Conservation (phyloP, 2,113 vertebrate species). For the Pelusios castaneus region DNA sequence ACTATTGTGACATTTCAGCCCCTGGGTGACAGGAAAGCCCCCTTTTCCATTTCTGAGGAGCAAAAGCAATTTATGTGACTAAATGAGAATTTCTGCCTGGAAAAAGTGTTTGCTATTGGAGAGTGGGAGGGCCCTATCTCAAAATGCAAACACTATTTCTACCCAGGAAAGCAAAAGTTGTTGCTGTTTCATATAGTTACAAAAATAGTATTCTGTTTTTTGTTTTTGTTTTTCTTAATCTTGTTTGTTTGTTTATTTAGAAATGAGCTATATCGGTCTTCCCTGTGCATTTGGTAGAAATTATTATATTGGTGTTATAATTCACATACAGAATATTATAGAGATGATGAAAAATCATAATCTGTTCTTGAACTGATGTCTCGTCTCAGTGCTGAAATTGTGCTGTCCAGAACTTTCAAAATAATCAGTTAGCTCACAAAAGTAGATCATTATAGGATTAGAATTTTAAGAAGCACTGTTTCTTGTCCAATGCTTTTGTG, state of each 20-base stretch:
- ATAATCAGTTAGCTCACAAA: not conserved
- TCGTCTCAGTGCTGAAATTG: not conserved
- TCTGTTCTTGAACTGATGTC: not conserved
- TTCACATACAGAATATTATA: not conserved
- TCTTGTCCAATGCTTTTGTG: not conserved
- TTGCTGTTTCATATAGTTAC: not conserved
- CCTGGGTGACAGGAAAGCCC: not conserved
- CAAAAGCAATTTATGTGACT: not conserved
- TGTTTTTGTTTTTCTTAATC: too few species aligned
- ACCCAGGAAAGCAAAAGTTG: not conserved
- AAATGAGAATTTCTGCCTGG: not conserved
- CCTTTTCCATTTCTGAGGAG: not conserved
- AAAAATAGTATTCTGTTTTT: not conserved
- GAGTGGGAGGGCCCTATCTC: not conserved
- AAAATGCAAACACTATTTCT: not conserved
- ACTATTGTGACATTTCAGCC: not conserved
- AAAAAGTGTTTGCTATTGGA: not conserved
- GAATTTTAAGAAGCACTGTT: not conserved
- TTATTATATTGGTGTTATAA: not conserved
- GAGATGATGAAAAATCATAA: not conserved
- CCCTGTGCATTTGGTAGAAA: not conserved
- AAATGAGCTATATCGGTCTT: not conserved
- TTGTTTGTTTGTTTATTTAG: too few species aligned
- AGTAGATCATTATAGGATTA: not conserved
- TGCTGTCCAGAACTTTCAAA: not conserved